These are phyloP conservation scores for Ennomos erosarius DNA, from an alignment of 2,888 invertebrate species.

Conservation along the genomic window DNA sequence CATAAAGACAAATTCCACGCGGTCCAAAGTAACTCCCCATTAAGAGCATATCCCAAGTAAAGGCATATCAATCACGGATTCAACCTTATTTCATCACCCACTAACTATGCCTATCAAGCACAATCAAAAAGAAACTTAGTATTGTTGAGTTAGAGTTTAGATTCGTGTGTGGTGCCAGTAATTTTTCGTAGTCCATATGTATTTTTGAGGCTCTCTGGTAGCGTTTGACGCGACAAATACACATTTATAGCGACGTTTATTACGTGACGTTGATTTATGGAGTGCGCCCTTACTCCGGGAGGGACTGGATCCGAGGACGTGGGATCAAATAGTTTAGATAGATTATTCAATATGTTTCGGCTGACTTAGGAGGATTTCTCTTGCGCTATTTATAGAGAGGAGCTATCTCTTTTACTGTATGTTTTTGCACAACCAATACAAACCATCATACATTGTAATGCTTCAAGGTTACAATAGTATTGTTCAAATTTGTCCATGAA, in stretches of 20 bases:
- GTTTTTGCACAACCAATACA: too few species aligned
- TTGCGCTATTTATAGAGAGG: slow-evolving; percentile 13
- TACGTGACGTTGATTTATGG: slow-evolving; percentile 62
- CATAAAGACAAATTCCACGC: slow-evolving; percentile 12
- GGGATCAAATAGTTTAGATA: slow-evolving; percentile 22
- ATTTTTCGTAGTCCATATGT: slow-evolving; percentile 34
- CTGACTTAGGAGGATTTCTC: slow-evolving; percentile 18
- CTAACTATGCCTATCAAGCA: slow-evolving; percentile 29
- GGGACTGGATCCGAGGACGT: slow-evolving; percentile 10
- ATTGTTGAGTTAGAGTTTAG: slow-evolving; percentile 4
- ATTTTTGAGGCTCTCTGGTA: slow-evolving; percentile 43
- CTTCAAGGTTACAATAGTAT: too few species aligned
- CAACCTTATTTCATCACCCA: slow-evolving; percentile 45
- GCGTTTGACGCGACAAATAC: slow-evolving; percentile 62
- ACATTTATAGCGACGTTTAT: slow-evolving; percentile 65
- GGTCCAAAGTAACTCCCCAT: slow-evolving; percentile 34
- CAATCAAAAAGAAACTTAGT: slow-evolving; percentile 3
- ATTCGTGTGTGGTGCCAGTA: slow-evolving; percentile 5
- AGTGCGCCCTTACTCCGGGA: slow-evolving; percentile 38
- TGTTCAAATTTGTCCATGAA: too few species aligned
- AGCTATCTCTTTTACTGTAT: too few species aligned
- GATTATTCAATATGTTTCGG: slow-evolving; percentile 29
- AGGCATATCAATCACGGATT: slow-evolving; percentile 51
- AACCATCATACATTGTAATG: too few species aligned
- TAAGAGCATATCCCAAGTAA: slow-evolving; percentile 23